Evolutionary conservation across 2,797 vertebrate species (phyloP).

Genomic region (Megaceryle alcyon): DNA sequence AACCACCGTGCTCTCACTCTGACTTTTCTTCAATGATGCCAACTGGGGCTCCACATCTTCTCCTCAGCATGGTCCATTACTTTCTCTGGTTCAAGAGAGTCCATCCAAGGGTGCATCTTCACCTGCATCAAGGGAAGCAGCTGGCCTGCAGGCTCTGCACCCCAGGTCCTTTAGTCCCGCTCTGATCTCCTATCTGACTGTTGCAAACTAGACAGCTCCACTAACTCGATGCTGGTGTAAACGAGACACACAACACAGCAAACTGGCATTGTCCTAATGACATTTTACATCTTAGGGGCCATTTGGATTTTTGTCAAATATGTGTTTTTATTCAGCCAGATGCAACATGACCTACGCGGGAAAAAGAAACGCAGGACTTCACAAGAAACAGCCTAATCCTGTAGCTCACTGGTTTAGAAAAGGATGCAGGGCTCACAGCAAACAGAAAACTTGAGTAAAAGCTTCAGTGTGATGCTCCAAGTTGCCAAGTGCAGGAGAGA

Average conservation of each 20-base stretch:
- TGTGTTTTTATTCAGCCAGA: background rate
- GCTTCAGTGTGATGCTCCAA: background rate
- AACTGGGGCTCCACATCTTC: accelerated
- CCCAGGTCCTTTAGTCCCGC: background rate
- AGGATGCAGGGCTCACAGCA: background rate
- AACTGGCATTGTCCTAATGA: background rate
- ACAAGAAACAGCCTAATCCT: background rate
- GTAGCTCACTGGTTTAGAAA: background rate
- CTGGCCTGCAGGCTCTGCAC: background rate
- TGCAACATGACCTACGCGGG: accelerated
- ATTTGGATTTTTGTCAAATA: background rate
- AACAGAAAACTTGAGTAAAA: background rate
- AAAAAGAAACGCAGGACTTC: background rate
- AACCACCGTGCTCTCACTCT: background rate
- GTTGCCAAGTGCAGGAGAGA: background rate
- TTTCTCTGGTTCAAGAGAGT: background rate
- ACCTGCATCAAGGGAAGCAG: accelerated
- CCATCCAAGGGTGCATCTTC: accelerated
- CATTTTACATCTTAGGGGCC: background rate
- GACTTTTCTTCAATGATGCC: background rate
- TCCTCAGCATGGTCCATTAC: background rate
- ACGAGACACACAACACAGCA: background rate
- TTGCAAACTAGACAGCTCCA: background rate
- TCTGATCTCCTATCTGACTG: background rate
- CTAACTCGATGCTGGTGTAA: background rate